These are phyloP conservation scores for Phalanger gymnotis DNA, from an alignment of 2,797 vertebrate species.

Conservation along the genomic window DNA sequence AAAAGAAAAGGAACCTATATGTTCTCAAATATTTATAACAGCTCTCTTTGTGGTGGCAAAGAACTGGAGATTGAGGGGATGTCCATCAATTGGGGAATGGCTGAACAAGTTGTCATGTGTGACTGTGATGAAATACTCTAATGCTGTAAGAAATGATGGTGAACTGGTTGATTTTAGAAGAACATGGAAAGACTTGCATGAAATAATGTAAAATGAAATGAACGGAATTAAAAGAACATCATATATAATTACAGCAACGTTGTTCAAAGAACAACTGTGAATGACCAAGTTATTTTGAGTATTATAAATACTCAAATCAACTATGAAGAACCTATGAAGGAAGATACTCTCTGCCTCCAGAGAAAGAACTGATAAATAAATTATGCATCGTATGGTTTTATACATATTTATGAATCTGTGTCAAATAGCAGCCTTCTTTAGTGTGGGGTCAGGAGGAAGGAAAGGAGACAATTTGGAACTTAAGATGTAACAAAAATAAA, in stretches of 20 bases:
- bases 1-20: neutral
- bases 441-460: neutral
- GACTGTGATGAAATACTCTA: neutral
- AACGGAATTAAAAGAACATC: neutral
- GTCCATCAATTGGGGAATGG: neutral
- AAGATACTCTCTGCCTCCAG: neutral
- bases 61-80: neutral
- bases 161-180: neutral
- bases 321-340: neutral
- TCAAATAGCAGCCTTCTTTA: neutral
- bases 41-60: neutral
- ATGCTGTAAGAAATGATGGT: neutral
- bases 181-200: neutral
- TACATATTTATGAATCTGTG: neutral
- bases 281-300: neutral
- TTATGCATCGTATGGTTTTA: fast-evolving
- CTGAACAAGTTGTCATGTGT: neutral
- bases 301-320: neutral
- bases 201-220: neutral
- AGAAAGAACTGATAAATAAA: neutral
- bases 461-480: neutral
- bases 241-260: neutral
- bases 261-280: neutral
- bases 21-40: neutral
- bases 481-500: neutral